These are phyloP conservation scores for Vesta saturnalis DNA, from an alignment of 2,888 invertebrate genomes.

Conservation along the genomic window DNA sequence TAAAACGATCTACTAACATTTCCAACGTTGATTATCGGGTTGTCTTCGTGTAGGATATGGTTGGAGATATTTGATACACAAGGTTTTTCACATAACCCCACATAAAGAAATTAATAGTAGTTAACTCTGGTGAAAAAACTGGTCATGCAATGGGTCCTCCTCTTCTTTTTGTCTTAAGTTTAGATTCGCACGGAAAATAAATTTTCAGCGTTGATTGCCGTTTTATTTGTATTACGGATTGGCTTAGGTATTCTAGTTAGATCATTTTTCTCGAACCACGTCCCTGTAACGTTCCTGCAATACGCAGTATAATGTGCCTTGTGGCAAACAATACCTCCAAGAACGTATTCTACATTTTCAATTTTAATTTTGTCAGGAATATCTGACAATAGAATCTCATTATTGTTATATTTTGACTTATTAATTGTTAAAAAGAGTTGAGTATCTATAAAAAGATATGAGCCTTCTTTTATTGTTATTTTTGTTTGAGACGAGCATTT, in stretches of 20 bases:
- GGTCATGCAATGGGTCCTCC: background rate
- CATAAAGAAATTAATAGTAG: no score
- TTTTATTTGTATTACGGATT: conserved; percentile 8
- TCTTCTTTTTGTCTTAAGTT: background rate
- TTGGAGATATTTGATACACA: no score
- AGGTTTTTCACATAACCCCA: no score
- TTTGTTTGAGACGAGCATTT: conserved; percentile 14
- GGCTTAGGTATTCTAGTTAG: conserved; percentile 7
- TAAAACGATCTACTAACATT: no score
- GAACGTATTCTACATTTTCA: conserved; percentile 10
- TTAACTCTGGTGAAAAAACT: no score
- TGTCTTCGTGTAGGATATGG: no score
- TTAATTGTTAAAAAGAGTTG: conserved; percentile 16
- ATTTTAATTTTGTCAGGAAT: conserved; percentile 7
- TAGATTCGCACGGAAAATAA: conserved; percentile 5
- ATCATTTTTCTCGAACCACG: conserved; percentile 14
- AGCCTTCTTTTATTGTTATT: conserved; percentile 11
- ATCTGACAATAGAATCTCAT: conserved; percentile 3
- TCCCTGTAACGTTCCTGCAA: conserved; percentile 11
- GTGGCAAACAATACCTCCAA: conserved; percentile 9
- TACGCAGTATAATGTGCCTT: conserved; percentile 10
- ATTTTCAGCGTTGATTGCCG: conserved; percentile 8
- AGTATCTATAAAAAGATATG: conserved; percentile 12
- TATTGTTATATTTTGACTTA: conserved; percentile 14
- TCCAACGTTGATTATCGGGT: no score